Evolutionary conservation across 1,140 invertebrate genomes (phyloP).

Genomic region (Apis cerana): DNA sequence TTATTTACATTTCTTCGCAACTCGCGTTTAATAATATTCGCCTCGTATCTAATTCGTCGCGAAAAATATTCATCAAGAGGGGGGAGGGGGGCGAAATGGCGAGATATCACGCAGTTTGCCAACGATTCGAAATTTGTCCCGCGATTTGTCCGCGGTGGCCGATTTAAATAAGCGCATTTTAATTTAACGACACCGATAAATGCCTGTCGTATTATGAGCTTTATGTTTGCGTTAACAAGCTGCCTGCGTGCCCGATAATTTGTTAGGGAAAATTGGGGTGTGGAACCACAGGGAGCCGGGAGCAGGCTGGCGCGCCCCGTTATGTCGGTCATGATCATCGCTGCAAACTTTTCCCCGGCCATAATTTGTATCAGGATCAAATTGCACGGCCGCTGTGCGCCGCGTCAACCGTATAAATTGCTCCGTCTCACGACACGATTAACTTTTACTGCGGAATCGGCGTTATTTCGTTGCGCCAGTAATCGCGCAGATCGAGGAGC

Average conservation of each 20-base stretch:
- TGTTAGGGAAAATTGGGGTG: slow-evolving; percentile 28
- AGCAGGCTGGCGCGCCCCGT: not conserved
- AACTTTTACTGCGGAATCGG: not conserved
- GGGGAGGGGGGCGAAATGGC: no score
- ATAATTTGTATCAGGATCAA: slow-evolving; percentile 8
- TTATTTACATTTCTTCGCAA: no score
- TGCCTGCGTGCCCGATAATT: slow-evolving; percentile 5
- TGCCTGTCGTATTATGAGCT: slow-evolving; percentile 17
- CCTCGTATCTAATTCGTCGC: no score
- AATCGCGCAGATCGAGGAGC: not conserved
- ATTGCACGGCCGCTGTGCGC: not conserved
- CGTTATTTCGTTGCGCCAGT: not conserved
- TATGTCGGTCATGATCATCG: slow-evolving; percentile 1
- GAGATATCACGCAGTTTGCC: no score
- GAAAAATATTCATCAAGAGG: slow-evolving; percentile 1
- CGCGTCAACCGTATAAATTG: slow-evolving; percentile 16
- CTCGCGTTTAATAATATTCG: no score
- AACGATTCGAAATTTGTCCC: slow-evolving; percentile 25
- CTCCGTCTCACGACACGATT: not conserved
- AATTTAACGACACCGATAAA: slow-evolving; percentile 49
- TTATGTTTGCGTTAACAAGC: slow-evolving; percentile 35
- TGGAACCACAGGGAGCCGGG: slow-evolving; percentile 5
- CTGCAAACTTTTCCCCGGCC: slow-evolving; percentile 4
- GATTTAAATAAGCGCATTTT: slow-evolving; percentile 52
- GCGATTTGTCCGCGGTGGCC: slow-evolving; percentile 45